A percentile compares a stretch with the other conserved stretches of the same genome.
Conservation (phyloP, 2,888 invertebrate species). For the Nasonovia ribisnigri region DNA sequence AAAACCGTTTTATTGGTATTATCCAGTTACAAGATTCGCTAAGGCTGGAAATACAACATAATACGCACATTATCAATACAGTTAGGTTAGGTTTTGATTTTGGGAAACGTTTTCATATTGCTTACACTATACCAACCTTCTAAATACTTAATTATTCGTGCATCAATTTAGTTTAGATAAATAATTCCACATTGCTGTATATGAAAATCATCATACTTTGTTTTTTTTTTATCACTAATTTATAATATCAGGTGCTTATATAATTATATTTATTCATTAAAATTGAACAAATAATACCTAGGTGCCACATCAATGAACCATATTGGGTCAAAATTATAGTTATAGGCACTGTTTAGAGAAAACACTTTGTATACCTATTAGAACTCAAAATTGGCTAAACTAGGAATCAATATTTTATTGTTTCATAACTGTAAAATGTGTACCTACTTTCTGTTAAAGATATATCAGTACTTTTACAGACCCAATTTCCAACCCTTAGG, state of each 20-base stretch:
- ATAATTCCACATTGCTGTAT: background rate
- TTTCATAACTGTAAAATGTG: background rate
- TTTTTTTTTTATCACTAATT: background rate
- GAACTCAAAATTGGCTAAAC: background rate
- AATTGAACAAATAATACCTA: background rate
- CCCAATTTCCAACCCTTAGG: background rate
- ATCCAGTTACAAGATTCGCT: background rate
- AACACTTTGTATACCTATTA: background rate
- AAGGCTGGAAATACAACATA: background rate
- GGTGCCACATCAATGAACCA: background rate
- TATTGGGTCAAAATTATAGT: background rate
- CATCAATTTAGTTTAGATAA: background rate
- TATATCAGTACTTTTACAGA: background rate
- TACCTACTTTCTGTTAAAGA: background rate
- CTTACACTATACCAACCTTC: background rate
- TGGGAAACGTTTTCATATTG: background rate
- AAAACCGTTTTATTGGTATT: background rate
- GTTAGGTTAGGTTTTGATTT: background rate
- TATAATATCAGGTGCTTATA: background rate
- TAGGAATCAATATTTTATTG: background rate
- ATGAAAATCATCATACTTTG: background rate
- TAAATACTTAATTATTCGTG: background rate
- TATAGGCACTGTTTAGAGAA: background rate
- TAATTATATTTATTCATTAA: background rate
- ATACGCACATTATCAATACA: background rate